A percentile compares a stretch with the other conserved stretches of the same genome.
These are phyloP conservation scores for Taenioides sp. DNA, from an alignment of 2,797 vertebrate species.

Conservation along the genomic window DNA sequence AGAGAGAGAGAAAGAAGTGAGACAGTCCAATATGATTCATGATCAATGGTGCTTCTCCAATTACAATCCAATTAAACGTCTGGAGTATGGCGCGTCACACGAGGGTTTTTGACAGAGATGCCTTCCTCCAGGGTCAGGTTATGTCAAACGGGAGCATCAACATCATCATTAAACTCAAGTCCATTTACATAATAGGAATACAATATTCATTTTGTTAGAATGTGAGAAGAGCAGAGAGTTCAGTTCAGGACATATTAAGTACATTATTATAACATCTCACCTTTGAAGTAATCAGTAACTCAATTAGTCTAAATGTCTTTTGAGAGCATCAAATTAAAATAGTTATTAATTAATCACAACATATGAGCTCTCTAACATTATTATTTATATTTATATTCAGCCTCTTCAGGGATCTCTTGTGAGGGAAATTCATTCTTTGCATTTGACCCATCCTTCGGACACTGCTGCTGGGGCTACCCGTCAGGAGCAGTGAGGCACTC, in stretches of 20 bases:
- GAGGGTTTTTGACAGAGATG: conserved; percentile 50
- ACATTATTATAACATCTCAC: not conserved
- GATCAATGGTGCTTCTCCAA: conserved; percentile 75
- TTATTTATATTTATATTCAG: not conserved
- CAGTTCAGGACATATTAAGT: not conserved
- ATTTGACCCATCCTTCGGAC: too few species aligned
- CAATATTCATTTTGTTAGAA: not conserved
- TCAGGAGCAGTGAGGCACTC: too few species aligned
- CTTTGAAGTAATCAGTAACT: not conserved
- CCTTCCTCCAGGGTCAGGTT: conserved; percentile 1
- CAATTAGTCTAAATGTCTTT: not conserved
- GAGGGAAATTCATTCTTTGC: too few species aligned
- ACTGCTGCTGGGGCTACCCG: too few species aligned
- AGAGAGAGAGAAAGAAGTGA: conserved; percentile 31
- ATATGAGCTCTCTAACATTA: not conserved
- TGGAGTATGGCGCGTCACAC: conserved; percentile 35
- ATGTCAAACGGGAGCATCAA: not conserved
- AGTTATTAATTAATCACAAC: not conserved
- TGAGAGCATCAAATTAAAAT: not conserved
- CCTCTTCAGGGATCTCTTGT: not conserved
- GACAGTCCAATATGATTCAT: conserved; percentile 64
- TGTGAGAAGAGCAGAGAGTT: too few species aligned
- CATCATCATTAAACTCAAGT: not conserved
- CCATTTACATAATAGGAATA: not conserved
- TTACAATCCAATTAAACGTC: conserved; percentile 77